Conservation (phyloP, 2,797 vertebrate genomes). For the Pseudochaenichthys georgianus region DNA sequence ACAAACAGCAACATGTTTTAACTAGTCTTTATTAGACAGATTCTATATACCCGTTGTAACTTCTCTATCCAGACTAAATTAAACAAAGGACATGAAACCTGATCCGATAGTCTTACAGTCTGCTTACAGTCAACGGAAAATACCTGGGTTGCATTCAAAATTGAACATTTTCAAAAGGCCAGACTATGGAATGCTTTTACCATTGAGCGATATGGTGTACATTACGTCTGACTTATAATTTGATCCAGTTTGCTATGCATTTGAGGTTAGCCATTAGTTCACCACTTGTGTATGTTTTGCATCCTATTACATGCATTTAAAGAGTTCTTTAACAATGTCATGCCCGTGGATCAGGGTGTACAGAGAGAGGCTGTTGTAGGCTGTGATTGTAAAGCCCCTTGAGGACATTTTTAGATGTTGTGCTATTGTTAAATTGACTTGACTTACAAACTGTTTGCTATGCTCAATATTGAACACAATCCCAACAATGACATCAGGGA, state of each 20-base stretch:
- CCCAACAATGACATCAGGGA: neutral
- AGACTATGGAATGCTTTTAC: neutral
- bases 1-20: neutral
- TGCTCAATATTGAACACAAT: neutral
- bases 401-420: neutral
- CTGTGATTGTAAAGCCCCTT: neutral
- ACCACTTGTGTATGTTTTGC: no score
- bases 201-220: neutral
- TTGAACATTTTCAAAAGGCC: neutral
- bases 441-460: neutral
- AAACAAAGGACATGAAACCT: neutral
- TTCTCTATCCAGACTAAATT: neutral
- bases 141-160: conserved; percentile 7
- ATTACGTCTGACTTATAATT: neutral
- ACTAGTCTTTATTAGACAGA: neutral
- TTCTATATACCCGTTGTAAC: neutral
- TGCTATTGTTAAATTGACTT: neutral
- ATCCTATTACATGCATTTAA: neutral
- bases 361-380: neutral
- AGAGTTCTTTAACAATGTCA: neutral
- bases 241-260: neutral
- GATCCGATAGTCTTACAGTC: neutral
- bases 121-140: conserved; percentile 10
- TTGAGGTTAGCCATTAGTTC: neutral
- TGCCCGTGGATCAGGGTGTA: neutral